Evolutionary conservation across 1,140 invertebrate species (phyloP), one percentile per base, ranked within the genome.

Genomic region (Carcinoscorpius rotundicauda): DNA sequence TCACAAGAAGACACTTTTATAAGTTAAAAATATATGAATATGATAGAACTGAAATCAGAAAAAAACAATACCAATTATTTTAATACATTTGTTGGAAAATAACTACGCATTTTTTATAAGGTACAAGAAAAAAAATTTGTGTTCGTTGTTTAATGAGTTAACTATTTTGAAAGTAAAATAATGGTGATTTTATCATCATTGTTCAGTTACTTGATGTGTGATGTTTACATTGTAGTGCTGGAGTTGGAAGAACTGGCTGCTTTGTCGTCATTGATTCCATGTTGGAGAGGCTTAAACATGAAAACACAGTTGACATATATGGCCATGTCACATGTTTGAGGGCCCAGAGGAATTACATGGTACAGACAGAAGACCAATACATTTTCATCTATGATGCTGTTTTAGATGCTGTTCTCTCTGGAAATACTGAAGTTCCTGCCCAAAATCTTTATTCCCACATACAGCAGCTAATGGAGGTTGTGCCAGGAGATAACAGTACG

Each of bases 381-480:
- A 94, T 99, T 66, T 99, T 99, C 79, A 99, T 99, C 70, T 94
- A 99, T 76, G 97, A 99, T 76, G 87, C 94, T 10, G 82, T 98
- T 3, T 79, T 98, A 6, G 97, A 99, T 78, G 95, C 95, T 4
- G 92, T 98, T 0, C 87, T 95, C 59, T 95, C 93, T 74, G 96
- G 95, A 5, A 86, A 87, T 70, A 98, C 96, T 0, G 97, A 99
- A 79, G 86, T 97, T 52, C 88, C 91, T 1, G 91, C 91, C 5
- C 83, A 89, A 57, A 94, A 93, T 76, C 80, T 99, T 53, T 93
- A 96, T 73, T 84, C 86, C 5, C 95, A 99, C 76, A 89, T 98
- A 67, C 92, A 98, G 74, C 92, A 92, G 72, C 79, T 98, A 6
- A 86, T 92, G n/a, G 67, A 70, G 64, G 52, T 72, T 5, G 55